Evolutionary conservation across 2,113 vertebrate species (phyloP).

Genomic region (Eleginops maclovinus): DNA sequence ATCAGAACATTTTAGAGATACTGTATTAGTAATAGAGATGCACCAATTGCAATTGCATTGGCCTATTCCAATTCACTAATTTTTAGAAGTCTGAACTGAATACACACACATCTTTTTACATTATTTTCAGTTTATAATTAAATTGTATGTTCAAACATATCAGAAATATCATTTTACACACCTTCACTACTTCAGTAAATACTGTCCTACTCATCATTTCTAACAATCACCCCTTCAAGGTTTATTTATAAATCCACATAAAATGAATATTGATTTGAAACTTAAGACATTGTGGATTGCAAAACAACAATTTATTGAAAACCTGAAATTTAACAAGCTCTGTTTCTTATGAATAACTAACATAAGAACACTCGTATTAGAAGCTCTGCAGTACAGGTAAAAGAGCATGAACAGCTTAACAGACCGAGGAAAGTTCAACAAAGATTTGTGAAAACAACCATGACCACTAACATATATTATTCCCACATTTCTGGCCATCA

Average conservation of each 20-base stretch:
- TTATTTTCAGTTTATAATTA: no score
- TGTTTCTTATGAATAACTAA: neutral
- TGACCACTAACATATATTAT: neutral
- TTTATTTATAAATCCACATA: neutral
- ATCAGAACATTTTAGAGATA: no score
- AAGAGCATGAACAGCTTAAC: neutral
- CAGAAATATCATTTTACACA: neutral
- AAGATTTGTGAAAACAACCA: neutral
- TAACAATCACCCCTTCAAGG: no score
- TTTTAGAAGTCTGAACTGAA: no score
- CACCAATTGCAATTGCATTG: no score
- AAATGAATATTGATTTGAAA: constrained; percentile 5
- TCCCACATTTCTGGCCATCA: neutral
- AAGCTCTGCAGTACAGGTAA: constrained; percentile 6
- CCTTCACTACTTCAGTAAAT: neutral
- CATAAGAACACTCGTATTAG: neutral
- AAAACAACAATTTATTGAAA: constrained; percentile 54
- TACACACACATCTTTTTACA: no score
- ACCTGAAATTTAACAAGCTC: constrained; percentile 5
- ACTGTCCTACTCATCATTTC: neutral
- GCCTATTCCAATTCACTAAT: no score
- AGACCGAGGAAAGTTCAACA: constrained; percentile 2
- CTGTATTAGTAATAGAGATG: neutral
- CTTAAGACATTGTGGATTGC: neutral
- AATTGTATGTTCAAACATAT: no score